Base-by-base conservation (phyloP, 2,797 vertebrate species). In the Sylvia borin region DNA sequence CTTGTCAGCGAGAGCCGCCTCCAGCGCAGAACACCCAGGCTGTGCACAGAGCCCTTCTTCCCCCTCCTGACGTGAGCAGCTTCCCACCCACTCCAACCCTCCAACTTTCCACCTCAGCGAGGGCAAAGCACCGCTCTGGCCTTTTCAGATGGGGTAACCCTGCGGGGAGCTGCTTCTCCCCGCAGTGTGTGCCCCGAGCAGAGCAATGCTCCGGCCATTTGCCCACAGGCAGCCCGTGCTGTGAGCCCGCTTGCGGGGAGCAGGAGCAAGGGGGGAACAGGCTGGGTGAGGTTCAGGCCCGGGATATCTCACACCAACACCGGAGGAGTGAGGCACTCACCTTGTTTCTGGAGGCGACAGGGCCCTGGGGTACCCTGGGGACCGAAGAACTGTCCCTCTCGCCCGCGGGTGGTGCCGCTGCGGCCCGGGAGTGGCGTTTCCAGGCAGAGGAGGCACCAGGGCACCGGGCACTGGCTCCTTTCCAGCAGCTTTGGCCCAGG, bases 201-300 rank as follows among this genome's bases (percentile, higher is more conserved):
- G 55, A 36, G 36, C 36, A 36, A 36, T 36, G 36, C 71, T 58
- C 58, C 75, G 3, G 50, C 42, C 25, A 1, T 10, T 5, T 6
- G 19, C 10, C 21, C 9, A 0, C 24, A 25, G 3, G 53, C 72
- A 38, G 67, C 45, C 25, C 43, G 12, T 16, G 58, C 80, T 27
- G 11, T 0, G 5, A 43, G 54, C 75, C 9, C 4, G 0, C 57
- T 10, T 1, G 3, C 0, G 0, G n/a, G 21, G n/a, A 45, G 66
- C 38, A 19, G 67, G 21, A 77, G 43, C 29, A 34, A 22, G 22
- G 25, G 16, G 66, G 16, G 38, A 40, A 6, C 18, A 3, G 38
- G 29, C 11, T 10, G 45, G n/a, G 9, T 2, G 6, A n/a, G 12
- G n/a, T 7, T 58, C 36, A 14, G 11, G 11, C 7, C 50, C 4